A percentile compares a stretch with the other conserved stretches of the same genome.
Evolutionary conservation across 2,113 vertebrate species (phyloP).

Genomic region (Engraulis encrasicolus): DNA sequence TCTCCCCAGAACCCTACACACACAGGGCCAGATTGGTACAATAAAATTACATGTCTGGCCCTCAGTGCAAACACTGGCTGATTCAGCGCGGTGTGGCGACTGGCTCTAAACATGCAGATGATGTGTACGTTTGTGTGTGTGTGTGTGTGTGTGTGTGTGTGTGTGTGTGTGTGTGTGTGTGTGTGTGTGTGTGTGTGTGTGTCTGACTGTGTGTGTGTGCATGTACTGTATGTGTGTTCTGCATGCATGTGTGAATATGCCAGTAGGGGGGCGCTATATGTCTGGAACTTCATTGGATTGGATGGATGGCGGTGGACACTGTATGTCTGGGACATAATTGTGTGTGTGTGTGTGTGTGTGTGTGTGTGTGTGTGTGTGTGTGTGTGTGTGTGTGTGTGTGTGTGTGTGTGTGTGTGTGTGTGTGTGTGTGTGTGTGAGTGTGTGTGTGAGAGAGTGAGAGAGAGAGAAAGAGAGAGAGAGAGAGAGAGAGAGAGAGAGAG

Average conservation of each 20-base stretch:
- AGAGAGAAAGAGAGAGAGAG: no score
- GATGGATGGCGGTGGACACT: no score
- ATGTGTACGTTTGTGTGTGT: constrained; percentile 3
- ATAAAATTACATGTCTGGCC: constrained; percentile 60
- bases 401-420: not conserved
- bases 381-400: not conserved
- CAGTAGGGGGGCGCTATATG: not conserved
- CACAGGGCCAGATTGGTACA: constrained; percentile 39
- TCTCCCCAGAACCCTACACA: no score
- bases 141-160: not conserved
- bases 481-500: no score
- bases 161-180: constrained; percentile 22
- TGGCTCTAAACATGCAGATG: not conserved
- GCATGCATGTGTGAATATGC: not conserved
- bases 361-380: not conserved
- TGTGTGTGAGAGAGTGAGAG: not conserved
- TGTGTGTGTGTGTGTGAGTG: not conserved
- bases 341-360: not conserved
- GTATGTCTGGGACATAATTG: not conserved
- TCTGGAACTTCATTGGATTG: not conserved
- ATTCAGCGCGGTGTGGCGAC: not conserved
- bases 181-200: not conserved
- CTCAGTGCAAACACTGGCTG: constrained; percentile 44
- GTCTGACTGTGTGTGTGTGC: not conserved
- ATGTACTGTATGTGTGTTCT: not conserved